Base-by-base conservation (phyloP, 2,888 invertebrate genomes). In the Synanthedon formicaeformis region DNA sequence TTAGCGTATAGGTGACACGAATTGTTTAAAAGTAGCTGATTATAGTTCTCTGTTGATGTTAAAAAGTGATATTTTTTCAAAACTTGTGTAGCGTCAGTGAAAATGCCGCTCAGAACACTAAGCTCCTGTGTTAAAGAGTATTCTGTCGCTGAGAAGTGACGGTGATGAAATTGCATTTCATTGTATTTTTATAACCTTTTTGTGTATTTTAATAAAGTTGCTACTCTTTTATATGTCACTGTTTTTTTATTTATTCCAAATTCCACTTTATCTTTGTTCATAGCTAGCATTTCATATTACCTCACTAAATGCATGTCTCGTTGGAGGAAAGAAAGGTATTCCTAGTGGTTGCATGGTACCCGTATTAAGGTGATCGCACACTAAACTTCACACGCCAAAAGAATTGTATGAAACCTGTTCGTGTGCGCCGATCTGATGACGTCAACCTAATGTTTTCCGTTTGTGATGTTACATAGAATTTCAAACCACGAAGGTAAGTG, bases 191-290 rank as follows among this genome's bases (percentile, higher is more conserved):
- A 83, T 82, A 86, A 79, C 78, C 77, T 83, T 85, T 83, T 86
- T 86, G 82, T 86, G 82, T 85, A 83, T 83, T 85, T 85, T 84
- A 85, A 87, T 87, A 87, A 87, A 87, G 84, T 86, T 87, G 81
- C 85, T 86, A 87, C 86, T 41, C 50, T 54, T 52, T 48, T 54
- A 48, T 45, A 45, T 45, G n/a, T 45, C 14, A 13, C 45, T 12
- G 14, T 14, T 12, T 45, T 48, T 50, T 52, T 51, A 54, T 53
- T 49, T 51, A 54, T 51, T 40, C 52, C 52, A 57, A 56, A 51
- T 51, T 40, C 40, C 27, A 56, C 54, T 56, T 51, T 41, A 40
- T 52, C 45, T 54, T 52, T 54, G 50, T 14, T 50, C 41, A 49
- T 41, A 54, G 27, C 52, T 51, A 52, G 11, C 45, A 48, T 8